Percentiles rank a stretch among this genome's conserved stretches.
Conservation (phyloP, 2,113 vertebrate species). For the Nothoprocta pentlandii region DNA sequence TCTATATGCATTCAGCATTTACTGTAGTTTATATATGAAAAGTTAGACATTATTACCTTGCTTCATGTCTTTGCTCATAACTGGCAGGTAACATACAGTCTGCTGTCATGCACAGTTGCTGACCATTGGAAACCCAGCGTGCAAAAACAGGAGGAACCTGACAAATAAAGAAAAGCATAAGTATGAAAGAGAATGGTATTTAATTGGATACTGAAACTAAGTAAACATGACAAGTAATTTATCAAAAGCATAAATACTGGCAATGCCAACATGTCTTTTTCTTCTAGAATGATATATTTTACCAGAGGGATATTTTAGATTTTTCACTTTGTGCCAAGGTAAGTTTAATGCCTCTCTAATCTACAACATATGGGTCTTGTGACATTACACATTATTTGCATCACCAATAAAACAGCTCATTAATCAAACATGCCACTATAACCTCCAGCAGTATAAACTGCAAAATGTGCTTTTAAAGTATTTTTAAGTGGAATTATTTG, state of each 20-base stretch:
- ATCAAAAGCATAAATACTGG: slow-evolving; percentile 71
- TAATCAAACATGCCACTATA: slow-evolving; percentile 76
- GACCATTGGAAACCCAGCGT: neutral
- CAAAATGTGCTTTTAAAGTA: slow-evolving; percentile 33
- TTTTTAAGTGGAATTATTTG: slow-evolving; percentile 59
- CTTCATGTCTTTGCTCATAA: neutral
- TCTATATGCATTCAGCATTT: neutral
- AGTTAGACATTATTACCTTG: neutral
- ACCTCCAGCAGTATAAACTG: slow-evolving; percentile 50
- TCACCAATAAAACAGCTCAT: slow-evolving; percentile 78
- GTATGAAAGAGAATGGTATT: neutral
- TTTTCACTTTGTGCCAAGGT: slow-evolving; percentile 74
- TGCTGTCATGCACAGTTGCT: slow-evolving; percentile 17
- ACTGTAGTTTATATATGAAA: neutral
- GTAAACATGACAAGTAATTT: slow-evolving; percentile 62
- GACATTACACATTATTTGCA: slow-evolving; percentile 77
- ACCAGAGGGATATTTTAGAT: slow-evolving; percentile 71
- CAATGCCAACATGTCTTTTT: slow-evolving; percentile 38
- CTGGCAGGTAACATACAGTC: neutral
- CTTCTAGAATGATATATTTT: slow-evolving; percentile 63
- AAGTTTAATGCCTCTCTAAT: slow-evolving; percentile 77
- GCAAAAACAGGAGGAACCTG: neutral
- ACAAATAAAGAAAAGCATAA: slow-evolving; percentile 29
- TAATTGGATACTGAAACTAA: slow-evolving; percentile 53
- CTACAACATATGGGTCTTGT: slow-evolving; percentile 73